Conservation (phyloP, 2,888 invertebrate genomes). For the Trichopoda pennipes region DNA sequence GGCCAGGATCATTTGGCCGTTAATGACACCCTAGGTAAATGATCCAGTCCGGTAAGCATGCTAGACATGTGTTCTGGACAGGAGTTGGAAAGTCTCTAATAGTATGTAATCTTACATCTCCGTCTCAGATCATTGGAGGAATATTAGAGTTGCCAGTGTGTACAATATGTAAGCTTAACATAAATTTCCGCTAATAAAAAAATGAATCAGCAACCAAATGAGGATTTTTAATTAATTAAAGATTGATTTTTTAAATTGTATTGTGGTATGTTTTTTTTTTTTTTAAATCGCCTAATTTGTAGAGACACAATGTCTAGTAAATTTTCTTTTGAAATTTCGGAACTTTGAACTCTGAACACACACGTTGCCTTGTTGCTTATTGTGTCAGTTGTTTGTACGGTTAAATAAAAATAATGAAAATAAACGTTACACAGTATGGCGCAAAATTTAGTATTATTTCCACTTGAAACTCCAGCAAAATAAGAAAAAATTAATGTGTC, state of each 20-base stretch:
- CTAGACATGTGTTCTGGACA: too few species aligned
- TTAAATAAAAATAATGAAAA: slow-evolving; percentile 13
- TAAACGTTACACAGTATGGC: slow-evolving; percentile 62
- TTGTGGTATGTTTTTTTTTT: slow-evolving; percentile 36
- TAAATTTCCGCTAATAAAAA: neutral
- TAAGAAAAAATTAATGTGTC: slow-evolving; percentile 26
- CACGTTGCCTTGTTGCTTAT: slow-evolving; percentile 50
- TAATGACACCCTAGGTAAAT: too few species aligned
- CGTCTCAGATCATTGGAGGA: too few species aligned
- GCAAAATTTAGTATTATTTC: slow-evolving; percentile 63
- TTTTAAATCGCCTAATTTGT: slow-evolving; percentile 9
- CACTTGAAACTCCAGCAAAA: slow-evolving; percentile 53
- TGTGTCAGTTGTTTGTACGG: slow-evolving; percentile 35
- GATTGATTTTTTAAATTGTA: neutral
- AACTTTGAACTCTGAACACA: slow-evolving; percentile 51
- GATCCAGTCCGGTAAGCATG: too few species aligned
- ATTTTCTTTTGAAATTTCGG: slow-evolving; percentile 19
- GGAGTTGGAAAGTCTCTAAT: too few species aligned
- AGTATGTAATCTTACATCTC: too few species aligned
- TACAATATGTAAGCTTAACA: neutral
- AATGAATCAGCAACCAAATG: neutral
- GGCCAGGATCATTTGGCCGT: too few species aligned
- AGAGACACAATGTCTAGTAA: slow-evolving; percentile 55
- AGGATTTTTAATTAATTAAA: slow-evolving; percentile 33
- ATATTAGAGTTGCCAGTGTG: too few species aligned